Base-by-base conservation (phyloP, 2,113 vertebrate species). In the Neopipo cinnamomea region DNA sequence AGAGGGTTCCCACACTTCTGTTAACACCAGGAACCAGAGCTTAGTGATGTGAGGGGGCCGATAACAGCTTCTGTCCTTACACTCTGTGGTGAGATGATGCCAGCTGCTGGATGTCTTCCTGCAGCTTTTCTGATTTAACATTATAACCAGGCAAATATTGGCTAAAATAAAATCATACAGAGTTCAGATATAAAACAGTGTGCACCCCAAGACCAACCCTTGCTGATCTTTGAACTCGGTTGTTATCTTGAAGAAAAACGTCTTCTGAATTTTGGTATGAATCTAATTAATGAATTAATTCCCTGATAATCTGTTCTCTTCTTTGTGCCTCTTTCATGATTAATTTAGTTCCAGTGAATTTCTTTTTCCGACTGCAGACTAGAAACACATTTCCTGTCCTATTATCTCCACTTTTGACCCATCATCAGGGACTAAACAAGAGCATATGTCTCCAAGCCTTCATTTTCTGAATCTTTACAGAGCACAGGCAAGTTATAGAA, bases 301-400 rank as follows among this genome's bases (percentile, higher is more conserved):
- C 82, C 11, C 74, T 58, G 63, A 33, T 95, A 93, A 94, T 94
- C 85, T 81, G 20, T 71, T 93, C 82, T 87, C 55, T 73, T 87
- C 91, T 91, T 95, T 76, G 22, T 67, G 87, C 66, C 71, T 83
- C 9, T 90, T 92, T 85, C 62, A 59, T 82, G 92, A 97, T 95
- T 96, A 96, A 97, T 96, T 97, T 95, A 81, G 91, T 95, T 95
- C 88, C 84, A 91, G 63, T 77, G 77, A 80, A 88, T 96, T 97
- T 97, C 89, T 83, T 95, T 94, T 81, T 70, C 63, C 85, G 68
- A 77, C 39, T 92, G 37, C 39, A 67, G 79, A 83, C 73, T 49
- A 79, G 85, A 96, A 96, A 55, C 23, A 66, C 52, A 91, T 81
- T 92, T 91, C 91, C 86, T 93, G 62, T 41, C 28, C 66, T 89